These are phyloP conservation scores for Porites lobata DNA, from an alignment of 92 coral and sea anemone species.

Conservation along the genomic window DNA sequence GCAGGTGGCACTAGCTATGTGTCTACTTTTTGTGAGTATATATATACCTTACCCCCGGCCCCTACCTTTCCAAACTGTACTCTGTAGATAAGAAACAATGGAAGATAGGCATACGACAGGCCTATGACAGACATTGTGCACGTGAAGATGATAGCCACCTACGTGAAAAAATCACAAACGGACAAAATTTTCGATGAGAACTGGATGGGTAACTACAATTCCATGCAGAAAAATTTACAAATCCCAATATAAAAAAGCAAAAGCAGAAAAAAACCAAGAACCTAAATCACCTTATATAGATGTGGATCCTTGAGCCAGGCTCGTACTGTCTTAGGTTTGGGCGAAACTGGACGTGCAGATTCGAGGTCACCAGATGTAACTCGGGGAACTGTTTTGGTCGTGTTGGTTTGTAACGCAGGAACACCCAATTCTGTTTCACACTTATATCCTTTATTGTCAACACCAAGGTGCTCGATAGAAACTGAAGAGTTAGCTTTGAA, in stretches of 20 bases:
- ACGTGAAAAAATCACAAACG: not conserved
- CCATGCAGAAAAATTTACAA: not conserved
- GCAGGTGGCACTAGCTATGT: too few relatives aligned
- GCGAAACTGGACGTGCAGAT: too few relatives aligned
- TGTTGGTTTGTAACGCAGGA: too few relatives aligned
- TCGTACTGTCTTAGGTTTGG: not conserved
- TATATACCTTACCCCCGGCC: too few relatives aligned
- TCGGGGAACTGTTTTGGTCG: too few relatives aligned
- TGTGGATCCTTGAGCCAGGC: constrained; percentile 3
- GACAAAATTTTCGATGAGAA: not conserved
- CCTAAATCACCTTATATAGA: not conserved
- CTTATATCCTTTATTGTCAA: not conserved
- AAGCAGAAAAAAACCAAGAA: not conserved
- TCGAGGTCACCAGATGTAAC: not conserved
- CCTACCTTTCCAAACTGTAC: not conserved
- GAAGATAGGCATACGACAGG: constrained; percentile 3
- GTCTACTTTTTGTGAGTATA: too few relatives aligned
- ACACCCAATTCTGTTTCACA: not conserved
- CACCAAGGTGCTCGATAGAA: not conserved
- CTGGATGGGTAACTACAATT: too few relatives aligned
- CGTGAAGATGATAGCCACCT: constrained; percentile 8
- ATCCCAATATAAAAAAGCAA: not conserved
- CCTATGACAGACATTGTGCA: not conserved
- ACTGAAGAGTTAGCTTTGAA: not conserved
- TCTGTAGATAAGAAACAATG: constrained; percentile 15